A percentile compares a stretch with the other conserved stretches of the same genome.
Conservation (phyloP, 1,140 invertebrate genomes). For the Metopolophium dirhodum region DNA sequence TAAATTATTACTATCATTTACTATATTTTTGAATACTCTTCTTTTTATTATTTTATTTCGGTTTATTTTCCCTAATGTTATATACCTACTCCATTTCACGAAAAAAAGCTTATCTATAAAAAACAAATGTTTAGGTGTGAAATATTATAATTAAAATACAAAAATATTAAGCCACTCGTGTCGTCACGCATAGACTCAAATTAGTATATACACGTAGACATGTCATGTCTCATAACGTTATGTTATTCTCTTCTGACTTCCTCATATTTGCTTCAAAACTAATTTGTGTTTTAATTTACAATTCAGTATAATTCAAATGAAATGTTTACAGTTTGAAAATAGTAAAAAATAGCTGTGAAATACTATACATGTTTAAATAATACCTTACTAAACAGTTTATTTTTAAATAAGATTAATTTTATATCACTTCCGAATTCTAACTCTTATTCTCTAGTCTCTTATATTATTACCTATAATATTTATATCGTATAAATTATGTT, state of each 20-base stretch:
- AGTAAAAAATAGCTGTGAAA: not conserved
- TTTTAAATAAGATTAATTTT: too few relatives aligned
- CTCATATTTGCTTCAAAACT: not conserved
- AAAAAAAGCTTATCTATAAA: not conserved
- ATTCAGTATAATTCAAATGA: not conserved
- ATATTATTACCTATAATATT: not conserved
- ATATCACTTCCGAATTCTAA: too few relatives aligned
- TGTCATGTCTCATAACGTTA: not conserved
- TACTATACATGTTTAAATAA: not conserved
- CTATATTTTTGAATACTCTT: not conserved
- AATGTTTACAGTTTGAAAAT: not conserved
- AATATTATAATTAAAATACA: not conserved
- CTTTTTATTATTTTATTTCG: not conserved
- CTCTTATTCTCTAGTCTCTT: too few relatives aligned
- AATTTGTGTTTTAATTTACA: not conserved
- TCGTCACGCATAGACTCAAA: not conserved
- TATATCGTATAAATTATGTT: not conserved
- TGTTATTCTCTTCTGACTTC: not conserved
- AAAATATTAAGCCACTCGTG: not conserved
- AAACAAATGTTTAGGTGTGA: not conserved
- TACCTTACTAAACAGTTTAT: too few relatives aligned
- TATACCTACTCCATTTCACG: not conserved
- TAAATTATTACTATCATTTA: not conserved
- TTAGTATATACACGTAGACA: not conserved
- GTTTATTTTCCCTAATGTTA: not conserved